Conservation (phyloP, 2,113 vertebrate genomes). For the Gobiocypris rarus region DNA sequence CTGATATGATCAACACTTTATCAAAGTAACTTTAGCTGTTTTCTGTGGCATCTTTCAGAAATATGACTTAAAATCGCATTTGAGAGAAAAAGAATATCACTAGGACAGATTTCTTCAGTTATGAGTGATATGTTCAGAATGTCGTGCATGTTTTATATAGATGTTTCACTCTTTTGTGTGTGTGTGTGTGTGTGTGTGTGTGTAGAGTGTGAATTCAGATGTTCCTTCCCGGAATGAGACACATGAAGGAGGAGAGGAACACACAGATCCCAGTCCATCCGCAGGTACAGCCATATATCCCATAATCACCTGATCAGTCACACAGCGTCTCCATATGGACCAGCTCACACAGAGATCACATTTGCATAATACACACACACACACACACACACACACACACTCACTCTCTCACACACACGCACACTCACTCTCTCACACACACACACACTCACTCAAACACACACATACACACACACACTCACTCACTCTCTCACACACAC, state of each 20-base stretch:
- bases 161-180: background rate
- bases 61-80: background rate
- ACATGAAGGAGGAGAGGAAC: slow-evolving; percentile 53
- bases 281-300: background rate
- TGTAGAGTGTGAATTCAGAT: slow-evolving; percentile 72
- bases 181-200: no score
- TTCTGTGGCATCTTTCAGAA: background rate
- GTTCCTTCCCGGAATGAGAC: slow-evolving; percentile 55
- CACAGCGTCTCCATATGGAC: background rate
- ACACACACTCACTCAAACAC: no score
- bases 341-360: background rate
- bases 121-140: background rate
- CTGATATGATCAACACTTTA: no score
- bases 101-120: background rate
- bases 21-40: no score
- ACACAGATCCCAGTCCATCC: background rate
- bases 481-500: no score
- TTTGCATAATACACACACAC: background rate
- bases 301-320: background rate
- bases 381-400: no score
- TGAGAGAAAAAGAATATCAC: background rate
- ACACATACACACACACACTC: no score
- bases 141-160: background rate
- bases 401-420: no score
- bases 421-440: no score